These are phyloP conservation scores for Diabrotica undecimpunctata DNA, from an alignment of 1,140 invertebrate species.

Conservation along the genomic window DNA sequence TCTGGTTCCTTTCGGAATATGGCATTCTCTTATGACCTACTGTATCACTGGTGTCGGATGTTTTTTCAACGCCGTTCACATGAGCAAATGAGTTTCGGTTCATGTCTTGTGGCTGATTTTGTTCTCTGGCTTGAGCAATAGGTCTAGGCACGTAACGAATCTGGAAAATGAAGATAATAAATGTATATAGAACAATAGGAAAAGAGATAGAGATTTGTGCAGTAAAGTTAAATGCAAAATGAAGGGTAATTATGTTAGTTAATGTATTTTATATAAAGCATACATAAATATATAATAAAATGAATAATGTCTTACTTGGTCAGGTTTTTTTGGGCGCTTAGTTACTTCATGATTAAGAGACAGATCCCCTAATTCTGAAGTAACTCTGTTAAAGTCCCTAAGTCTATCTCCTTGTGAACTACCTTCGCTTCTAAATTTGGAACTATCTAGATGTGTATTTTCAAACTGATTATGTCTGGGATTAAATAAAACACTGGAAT, in stretches of 20 bases:
- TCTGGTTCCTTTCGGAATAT: conserved; percentile 30
- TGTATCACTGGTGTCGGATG: conserved; percentile 37
- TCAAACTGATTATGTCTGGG: conserved; percentile 22
- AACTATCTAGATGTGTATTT: conserved; percentile 12
- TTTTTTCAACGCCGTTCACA: conserved; percentile 18
- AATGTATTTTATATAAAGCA: too few species aligned
- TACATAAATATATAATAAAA: too few species aligned
- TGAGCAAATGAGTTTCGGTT: conserved; percentile 11
- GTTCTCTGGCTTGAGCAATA: conserved; percentile 51
- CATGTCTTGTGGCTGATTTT: conserved; percentile 43
- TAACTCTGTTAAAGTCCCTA: conserved; percentile 15
- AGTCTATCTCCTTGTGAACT: conserved; percentile 23
- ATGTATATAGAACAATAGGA: too few species aligned
- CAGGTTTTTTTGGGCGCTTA: conserved; percentile 54
- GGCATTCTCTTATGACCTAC: conserved; percentile 37
- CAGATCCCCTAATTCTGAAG: conserved; percentile 21
- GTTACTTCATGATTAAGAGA: conserved; percentile 37
- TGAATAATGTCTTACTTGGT: conserved; percentile 40
- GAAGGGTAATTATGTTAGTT: too few species aligned
- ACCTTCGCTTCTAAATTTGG: conserved; percentile 28
- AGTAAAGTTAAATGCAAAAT: too few species aligned
- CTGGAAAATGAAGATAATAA: background rate
- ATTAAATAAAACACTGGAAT: conserved; percentile 42
- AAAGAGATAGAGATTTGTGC: too few species aligned
- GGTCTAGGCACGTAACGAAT: conserved; percentile 55